Conservation (phyloP, 2,113 vertebrate species). For the Pandion haliaetus region DNA sequence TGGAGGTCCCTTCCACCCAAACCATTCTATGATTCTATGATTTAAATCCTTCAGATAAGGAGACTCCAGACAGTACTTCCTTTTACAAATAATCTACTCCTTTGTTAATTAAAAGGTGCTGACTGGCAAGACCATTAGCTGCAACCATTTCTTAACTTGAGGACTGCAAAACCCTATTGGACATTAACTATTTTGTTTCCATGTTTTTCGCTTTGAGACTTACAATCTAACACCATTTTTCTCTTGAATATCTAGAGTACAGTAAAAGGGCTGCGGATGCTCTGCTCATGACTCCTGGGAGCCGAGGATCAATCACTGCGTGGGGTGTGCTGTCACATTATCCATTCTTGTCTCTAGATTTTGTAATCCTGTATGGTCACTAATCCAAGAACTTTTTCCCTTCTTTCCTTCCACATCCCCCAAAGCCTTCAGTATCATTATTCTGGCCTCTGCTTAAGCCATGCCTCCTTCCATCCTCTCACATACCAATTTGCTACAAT, state of each 20-base stretch:
- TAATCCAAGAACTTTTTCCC: not conserved
- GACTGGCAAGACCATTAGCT: not conserved
- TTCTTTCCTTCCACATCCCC: not conserved
- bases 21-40: not conserved
- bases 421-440: not conserved
- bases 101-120: not conserved
- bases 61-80: not conserved
- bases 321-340: not conserved
- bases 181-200: not conserved
- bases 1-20: too few relatives aligned
- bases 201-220: not conserved
- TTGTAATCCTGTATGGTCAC: not conserved
- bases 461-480: not conserved
- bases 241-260: not conserved
- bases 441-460: not conserved
- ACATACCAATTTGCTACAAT: not conserved
- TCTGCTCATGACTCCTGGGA: not conserved
- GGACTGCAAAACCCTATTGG: not conserved
- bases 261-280: fast-evolving
- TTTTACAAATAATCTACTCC: not conserved
- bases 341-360: not conserved
- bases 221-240: not conserved
- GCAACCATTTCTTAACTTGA: not conserved
- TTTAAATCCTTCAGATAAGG: not conserved
- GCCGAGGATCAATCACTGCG: not conserved